Evolutionary conservation across 2,888 invertebrate species (phyloP), one percentile per base, ranked within the genome.

Genomic region (Ectemnius continuus): DNA sequence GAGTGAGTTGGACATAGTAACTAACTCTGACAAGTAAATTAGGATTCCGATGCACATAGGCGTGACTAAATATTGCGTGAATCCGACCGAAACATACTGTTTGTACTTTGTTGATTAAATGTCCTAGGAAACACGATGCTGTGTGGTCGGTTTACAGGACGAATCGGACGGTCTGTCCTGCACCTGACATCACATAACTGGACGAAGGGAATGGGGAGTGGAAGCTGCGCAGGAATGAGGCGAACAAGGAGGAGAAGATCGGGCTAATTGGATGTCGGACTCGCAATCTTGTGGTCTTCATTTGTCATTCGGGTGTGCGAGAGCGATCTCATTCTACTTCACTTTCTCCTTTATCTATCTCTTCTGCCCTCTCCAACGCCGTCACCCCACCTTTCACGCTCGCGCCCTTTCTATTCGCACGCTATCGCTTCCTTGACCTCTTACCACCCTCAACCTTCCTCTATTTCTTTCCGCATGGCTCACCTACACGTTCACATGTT

Each of bases 211-310:
- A 59, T 47, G 61, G 63, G 20, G 67, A 45, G 67, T 14, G 46
- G 61, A 58, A 59, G 14, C n/a, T 65, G 67, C 57, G 66, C 36
- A 67, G 67, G 68, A 69, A 70, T 70, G 73, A 75, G 73, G 56
- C 65, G 76, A 67, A 65, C 52, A 66, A 62, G 75, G 72, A 72
- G 73, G 58, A 78, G 67, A 82, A 81, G 82, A 80, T 80, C 78
- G 80, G 79, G 84, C 85, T 88, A 87, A 87, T 87, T 88, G 88
- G 86, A 87, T 85, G 87, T 88, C 85, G 80, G 82, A 84, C 82
- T 84, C 86, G 86, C 85, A 87, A 86, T 88, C 87, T 88, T 86
- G 88, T 75, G 87, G 87, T 88, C 83, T 86, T 85, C 87, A 88
- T 88, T 89, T 88, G 88, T 88, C 89, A 88, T 88, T 88, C 81